Conservation (phyloP, 2,797 vertebrate genomes). For the Tolypeutes matacus region DNA sequence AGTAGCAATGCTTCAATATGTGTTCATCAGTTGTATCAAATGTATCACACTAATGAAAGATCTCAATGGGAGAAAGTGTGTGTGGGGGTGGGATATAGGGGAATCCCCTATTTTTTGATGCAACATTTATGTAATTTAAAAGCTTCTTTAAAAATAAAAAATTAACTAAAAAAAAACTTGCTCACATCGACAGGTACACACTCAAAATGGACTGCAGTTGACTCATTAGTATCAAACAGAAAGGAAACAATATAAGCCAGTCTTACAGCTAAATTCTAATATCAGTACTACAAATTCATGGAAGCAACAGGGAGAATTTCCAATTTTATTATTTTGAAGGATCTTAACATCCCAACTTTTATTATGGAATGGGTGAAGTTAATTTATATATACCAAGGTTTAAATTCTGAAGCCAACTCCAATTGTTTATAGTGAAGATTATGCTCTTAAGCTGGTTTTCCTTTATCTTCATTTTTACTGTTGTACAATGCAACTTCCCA, state of each 20-base stretch:
- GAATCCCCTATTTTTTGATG: too few species aligned
- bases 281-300: not conserved
- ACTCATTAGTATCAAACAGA: not conserved
- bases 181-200: not conserved
- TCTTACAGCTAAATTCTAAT: not conserved
- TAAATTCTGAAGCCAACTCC: not conserved
- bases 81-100: too few species aligned
- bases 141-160: too few species aligned
- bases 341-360: not conserved
- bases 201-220: not conserved
- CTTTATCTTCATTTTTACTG: not conserved
- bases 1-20: too few species aligned
- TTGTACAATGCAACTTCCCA: not conserved
- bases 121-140: too few species aligned
- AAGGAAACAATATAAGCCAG: not conserved
- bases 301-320: not conserved
- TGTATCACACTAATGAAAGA: too few species aligned
- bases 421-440: not conserved
- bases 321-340: not conserved
- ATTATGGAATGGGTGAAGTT: not conserved
- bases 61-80: too few species aligned
- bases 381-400: not conserved
- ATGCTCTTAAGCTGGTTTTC: not conserved
- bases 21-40: too few species aligned
- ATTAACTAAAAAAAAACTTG: not conserved